phyloP scores from a whole-genome alignment of 2,797 vertebrate species.

The Momotus momota region DNA sequence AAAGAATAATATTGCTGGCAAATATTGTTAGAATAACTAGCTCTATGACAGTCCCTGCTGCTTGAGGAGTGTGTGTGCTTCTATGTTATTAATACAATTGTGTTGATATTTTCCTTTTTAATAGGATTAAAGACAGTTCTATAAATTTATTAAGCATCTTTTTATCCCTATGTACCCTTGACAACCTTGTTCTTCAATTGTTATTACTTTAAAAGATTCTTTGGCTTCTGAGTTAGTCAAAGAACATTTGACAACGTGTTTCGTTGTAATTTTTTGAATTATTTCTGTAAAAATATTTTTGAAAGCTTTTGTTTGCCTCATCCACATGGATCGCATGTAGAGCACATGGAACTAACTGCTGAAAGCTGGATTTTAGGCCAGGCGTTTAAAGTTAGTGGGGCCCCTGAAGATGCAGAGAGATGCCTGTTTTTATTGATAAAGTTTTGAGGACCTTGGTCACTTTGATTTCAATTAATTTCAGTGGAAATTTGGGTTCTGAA shows the following conservation, averaged over 20 bases:
- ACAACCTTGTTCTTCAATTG: not conserved
- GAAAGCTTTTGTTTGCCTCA: not conserved
- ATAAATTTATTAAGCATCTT: not conserved
- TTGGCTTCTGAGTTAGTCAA: not conserved
- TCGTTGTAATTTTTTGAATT: not conserved
- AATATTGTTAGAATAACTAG: not conserved
- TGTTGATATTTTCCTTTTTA: not conserved
- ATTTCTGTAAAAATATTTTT: not conserved
- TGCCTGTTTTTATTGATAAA: not conserved
- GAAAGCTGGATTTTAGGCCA: not conserved
- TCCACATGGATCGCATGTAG: not conserved
- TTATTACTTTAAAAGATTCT: not conserved
- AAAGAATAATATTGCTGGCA: not conserved
- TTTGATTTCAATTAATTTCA: not conserved
- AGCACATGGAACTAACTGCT: not conserved
- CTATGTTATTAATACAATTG: not conserved
- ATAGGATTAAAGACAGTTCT: not conserved
- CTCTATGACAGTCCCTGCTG: not conserved
- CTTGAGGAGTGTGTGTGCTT: not conserved
- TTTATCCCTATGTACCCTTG: not conserved
- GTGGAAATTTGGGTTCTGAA: not conserved
- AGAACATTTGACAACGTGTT: not conserved
- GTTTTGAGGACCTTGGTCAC: not conserved
- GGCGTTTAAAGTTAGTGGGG: not conserved
- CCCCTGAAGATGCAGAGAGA: not conserved